Base-by-base conservation (phyloP, 37 sponge, comb jelly and placozoan species). In the Haliclona indistincta region DNA sequence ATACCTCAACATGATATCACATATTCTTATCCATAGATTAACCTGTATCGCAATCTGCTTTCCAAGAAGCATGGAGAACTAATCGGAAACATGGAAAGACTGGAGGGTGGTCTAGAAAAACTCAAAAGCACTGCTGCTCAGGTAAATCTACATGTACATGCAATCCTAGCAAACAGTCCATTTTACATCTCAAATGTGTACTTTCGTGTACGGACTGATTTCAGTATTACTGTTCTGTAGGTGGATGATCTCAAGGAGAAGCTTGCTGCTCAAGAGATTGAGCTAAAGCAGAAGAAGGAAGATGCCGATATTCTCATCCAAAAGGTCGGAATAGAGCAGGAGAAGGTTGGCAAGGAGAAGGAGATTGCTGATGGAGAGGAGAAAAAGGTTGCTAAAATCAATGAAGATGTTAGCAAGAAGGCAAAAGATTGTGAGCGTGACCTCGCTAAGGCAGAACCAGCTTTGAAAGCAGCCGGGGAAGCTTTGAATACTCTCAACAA, bases 191-290 rank as follows among this genome's bases (percentile, higher is more conserved):
- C 52, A 49, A 49, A 17, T 49, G 52, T 49, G 17, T 17, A 49
- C 52, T 17, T 49, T 30, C 26, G 15, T 61, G 29, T 61, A 20
- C 26, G 13, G 52, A 17, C 17, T 49, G 52, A 13, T 49, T 49
- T 49, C 17, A 17, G 17, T 49, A 49, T 13, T 49, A 49, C 13
- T 20, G 17, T 13, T 49, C n/a, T n/a, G n/a, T n/a, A n/a, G n/a
- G 98, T 97, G 43, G 99, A 98, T 62, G 99, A 98, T 40, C 74
- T 98, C 52, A 98, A 98, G 72, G 99, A 93, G 67, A 98, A 98
- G 72, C 81, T 98, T 25, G 96, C 93, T 39, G 88, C 96, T 29
- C 99, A 98, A 65, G 99, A 98, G 67, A 76, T 98, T 8, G 99
- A 95, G 75, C 69, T 98, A 34, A 98, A 94, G 47, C 99, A 98